Evolutionary conservation across 2,113 vertebrate species (phyloP).

Genomic region (Grammomys surdaster): DNA sequence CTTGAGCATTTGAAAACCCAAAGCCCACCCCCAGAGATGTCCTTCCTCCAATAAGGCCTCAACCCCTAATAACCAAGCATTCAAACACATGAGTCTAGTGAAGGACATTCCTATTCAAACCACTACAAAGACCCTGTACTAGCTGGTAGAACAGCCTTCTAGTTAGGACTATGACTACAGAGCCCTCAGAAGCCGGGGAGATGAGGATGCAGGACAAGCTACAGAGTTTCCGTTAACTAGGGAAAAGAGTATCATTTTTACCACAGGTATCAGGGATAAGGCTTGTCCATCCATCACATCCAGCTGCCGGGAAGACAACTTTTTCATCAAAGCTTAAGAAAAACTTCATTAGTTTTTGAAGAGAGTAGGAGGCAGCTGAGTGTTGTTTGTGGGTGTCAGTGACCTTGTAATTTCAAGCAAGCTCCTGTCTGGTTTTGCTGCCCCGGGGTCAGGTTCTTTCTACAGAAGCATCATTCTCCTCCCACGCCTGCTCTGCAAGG

Average conservation of each 20-base stretch:
- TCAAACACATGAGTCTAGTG: background rate
- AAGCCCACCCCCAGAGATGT: background rate
- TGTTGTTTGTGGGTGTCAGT: slow-evolving; percentile 62
- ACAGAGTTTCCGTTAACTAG: background rate
- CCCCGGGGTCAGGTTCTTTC: background rate
- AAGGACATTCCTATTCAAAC: background rate
- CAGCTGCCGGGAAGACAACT: slow-evolving; percentile 1
- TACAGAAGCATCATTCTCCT: background rate
- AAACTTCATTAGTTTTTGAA: slow-evolving; percentile 72
- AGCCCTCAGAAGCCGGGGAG: too few relatives aligned
- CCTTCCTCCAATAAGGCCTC: background rate
- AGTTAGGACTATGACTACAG: background rate
- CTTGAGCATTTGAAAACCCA: background rate
- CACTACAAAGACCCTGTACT: background rate
- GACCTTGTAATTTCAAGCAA: slow-evolving; percentile 61
- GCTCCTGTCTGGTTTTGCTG: slow-evolving; percentile 46
- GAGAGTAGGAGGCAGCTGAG: slow-evolving; percentile 62
- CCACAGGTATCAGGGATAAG: background rate
- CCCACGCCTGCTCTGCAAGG: background rate
- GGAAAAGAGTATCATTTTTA: background rate
- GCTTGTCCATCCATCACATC: background rate
- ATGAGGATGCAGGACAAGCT: background rate
- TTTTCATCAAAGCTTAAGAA: slow-evolving; percentile 65
- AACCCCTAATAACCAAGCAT: background rate
- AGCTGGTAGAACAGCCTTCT: background rate